phyloP scores from a whole-genome alignment of 2,888 invertebrate genomes.

The Sericinus montela region DNA sequence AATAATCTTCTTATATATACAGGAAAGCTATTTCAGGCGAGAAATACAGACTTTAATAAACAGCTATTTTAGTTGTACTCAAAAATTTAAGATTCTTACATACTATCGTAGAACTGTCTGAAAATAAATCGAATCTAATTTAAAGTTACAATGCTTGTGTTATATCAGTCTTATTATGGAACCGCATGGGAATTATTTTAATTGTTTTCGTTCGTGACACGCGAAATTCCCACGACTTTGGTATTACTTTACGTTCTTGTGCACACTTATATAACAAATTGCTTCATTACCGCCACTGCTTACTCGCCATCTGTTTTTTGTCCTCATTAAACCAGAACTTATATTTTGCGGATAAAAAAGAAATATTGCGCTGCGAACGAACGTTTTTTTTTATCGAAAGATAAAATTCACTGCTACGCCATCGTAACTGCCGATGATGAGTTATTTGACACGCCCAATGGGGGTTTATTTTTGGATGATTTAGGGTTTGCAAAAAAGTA shows the following conservation, averaged over 20 bases:
- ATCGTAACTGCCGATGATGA: slow-evolving; percentile 66
- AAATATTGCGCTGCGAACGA: slow-evolving; percentile 26
- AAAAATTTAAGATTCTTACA: too few species aligned
- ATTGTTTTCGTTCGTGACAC: slow-evolving; percentile 38
- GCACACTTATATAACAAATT: slow-evolving; percentile 33
- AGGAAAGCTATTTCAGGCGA: too few species aligned
- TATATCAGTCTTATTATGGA: slow-evolving; percentile 19
- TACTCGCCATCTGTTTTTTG: slow-evolving; percentile 17
- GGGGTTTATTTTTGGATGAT: slow-evolving; percentile 62
- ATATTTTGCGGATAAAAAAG: slow-evolving; percentile 8
- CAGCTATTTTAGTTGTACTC: too few species aligned
- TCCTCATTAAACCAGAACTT: slow-evolving; percentile 4
- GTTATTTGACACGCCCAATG: slow-evolving; percentile 64
- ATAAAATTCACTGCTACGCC: slow-evolving; percentile 53
- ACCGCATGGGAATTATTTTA: slow-evolving; percentile 36
- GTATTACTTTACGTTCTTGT: slow-evolving; percentile 34
- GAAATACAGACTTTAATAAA: too few species aligned
- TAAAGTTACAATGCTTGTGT: slow-evolving; percentile 12
- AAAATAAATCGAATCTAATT: slow-evolving; percentile 17
- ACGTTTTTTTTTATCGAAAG: slow-evolving; percentile 47
- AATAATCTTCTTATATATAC: too few species aligned
- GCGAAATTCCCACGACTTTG: slow-evolving; percentile 41
- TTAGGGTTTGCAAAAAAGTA: slow-evolving; percentile 52
- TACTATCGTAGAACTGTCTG: slow-evolving; percentile 2
- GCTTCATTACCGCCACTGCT: slow-evolving; percentile 27